Percentiles rank a stretch among this genome's conserved stretches.
These are phyloP conservation scores for Polyploca ridens DNA, from an alignment of 2,888 invertebrate species.

Conservation along the genomic window DNA sequence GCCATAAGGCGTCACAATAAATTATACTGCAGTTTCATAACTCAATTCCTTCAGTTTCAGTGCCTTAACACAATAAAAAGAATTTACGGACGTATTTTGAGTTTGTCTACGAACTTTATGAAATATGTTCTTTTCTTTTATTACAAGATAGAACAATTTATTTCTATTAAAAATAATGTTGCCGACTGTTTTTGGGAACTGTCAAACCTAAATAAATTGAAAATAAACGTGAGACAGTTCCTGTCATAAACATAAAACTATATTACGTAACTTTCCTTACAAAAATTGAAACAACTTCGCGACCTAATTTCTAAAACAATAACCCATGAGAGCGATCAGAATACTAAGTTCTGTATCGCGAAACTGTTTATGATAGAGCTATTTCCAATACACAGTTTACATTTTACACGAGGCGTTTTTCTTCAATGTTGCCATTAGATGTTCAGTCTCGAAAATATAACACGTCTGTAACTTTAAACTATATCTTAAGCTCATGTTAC, in stretches of 20 bases:
- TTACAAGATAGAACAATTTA: conserved; percentile 8
- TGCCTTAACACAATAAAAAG: conserved; percentile 51
- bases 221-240: background rate
- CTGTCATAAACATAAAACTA: background rate
- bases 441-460: background rate
- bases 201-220: conserved; percentile 4
- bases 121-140: conserved; percentile 10
- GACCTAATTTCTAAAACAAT: conserved; percentile 7
- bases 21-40: conserved; percentile 62
- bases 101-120: conserved; percentile 30
- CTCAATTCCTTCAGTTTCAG: conserved; percentile 58
- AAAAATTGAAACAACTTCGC: background rate
- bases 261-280: background rate
- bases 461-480: background rate
- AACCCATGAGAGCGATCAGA: conserved; percentile 4
- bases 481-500: background rate
- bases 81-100: conserved; percentile 39
- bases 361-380: conserved; percentile 27
- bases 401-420: conserved; percentile 42
- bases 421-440: conserved; percentile 30
- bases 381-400: conserved; percentile 35
- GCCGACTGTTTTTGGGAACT: background rate
- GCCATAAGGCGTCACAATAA: conserved; percentile 60
- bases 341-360: conserved; percentile 27
- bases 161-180: background rate